Evolutionary conservation across 2,888 invertebrate genomes (phyloP), one percentile per base, ranked within the genome.

Genomic region (Synanthedon andrenaeformis): DNA sequence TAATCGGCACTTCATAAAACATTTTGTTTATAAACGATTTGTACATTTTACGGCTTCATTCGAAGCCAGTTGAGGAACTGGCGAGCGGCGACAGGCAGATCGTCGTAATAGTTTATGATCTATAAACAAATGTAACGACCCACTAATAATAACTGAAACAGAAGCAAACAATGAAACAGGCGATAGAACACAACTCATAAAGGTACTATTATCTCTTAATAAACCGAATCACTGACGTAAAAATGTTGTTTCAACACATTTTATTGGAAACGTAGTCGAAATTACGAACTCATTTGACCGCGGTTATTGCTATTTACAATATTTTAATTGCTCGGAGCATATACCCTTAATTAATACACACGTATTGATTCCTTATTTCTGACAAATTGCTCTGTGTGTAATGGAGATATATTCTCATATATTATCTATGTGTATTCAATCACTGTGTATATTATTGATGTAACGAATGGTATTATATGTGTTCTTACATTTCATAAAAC

Each of bases 121-220:
- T 76, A 85, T 85, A 85, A 87, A 86, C 85, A 81, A 77, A 83
- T 73, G 70, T 83, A 79, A 87, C 79, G 74, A 72, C 79, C 23
- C 79, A 83, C 82, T 84, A 84, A 84, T 84, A 84, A 85, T 85
- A 87, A 83, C 82, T 76, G 83, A 79, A 83, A 85, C 80, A 80
- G 80, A 79, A 82, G 70, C 82, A 79, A 78, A 82, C 82, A 82
- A 79, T 82, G 79, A 81, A 84, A 80, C 79, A 76, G 78, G 67
- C 74, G 67, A 62, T 71, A 66, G 72, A 69, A 74, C 71, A 74
- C 75, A 69, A 74, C 77, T 77, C 83, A 76, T 85, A 85, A 84
- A 84, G 85, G 86, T 85, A 81, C 76, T 78, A 81, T 84, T 83
- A 85, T 84, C 79, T 85, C 85, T 84, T 81, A 82, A 85, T 86